Evolutionary conservation across 2,113 vertebrate species (phyloP), one percentile per base, ranked within the genome.

Genomic region (Pelvicachromis taeniatus): DNA sequence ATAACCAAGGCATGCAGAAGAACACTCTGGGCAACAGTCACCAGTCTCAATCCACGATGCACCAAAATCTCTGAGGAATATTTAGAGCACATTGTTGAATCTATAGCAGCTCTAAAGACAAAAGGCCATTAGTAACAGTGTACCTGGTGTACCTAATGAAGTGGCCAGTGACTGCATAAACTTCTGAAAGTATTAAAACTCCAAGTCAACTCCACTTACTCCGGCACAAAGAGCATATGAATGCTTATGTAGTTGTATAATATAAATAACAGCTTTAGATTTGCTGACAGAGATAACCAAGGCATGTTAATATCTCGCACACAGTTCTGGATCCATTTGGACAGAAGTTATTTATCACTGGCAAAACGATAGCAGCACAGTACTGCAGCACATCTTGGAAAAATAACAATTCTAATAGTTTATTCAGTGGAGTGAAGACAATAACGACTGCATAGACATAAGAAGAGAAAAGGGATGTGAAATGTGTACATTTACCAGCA

Each of bases 261-360:
- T 82, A 85, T 31, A 75, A 75, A 50, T 75, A 75, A 75, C 45
- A 45, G 88, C 54, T 80, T 78, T 10, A 68, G 35, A 31, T 78
- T 75, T 56, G 65, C 83, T 87, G 87, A 86, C 77, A 90, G 56
- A 65, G 23, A 90, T 23, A 81, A 84, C 77, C 84, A 81, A 89
- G 53, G 81, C 81, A 82, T 33, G 12, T 73, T 29, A 73, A 73
- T 73, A 81, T 78, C 59, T 85, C 4, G 35, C 16, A 84, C 48
- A 38, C 16, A 77, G 63, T 59, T 82, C 16, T 84, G 33, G 78
- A 83, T 29, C 78, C 19, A 65, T 61, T 55, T 78, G 52, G 65
- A 82, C 53, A 80, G 38, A 90, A 53, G 48, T 35, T 78, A 77
- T 89, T 89, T 52, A 88, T 87, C 52, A 80, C 17, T 56, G 59